These are phyloP conservation scores for Gouania willdenowi DNA, from an alignment of 2,797 vertebrate genomes.

Conservation along the genomic window DNA sequence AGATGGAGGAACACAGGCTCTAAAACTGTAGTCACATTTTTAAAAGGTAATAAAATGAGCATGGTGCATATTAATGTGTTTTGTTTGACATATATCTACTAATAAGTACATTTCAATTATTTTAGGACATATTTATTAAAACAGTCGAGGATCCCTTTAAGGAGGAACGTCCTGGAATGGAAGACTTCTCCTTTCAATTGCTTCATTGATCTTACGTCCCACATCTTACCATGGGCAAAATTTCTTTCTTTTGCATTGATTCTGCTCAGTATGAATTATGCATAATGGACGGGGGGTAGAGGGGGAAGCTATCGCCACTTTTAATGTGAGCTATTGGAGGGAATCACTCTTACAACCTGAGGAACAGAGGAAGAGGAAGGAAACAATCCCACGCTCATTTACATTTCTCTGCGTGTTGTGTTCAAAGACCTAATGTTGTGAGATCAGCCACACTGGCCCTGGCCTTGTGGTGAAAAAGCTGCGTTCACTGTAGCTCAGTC, in stretches of 20 bases:
- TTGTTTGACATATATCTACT: too few species aligned
- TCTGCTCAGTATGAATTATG: slow-evolving; percentile 37
- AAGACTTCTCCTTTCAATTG: slow-evolving; percentile 38
- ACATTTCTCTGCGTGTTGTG: too few species aligned
- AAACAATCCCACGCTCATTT: too few species aligned
- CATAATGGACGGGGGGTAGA: slow-evolving; percentile 45
- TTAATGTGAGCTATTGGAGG: slow-evolving; percentile 31
- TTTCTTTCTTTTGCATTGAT: slow-evolving; percentile 24
- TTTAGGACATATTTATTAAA: too few species aligned
- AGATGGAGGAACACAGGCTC: too few species aligned
- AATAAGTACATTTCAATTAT: too few species aligned
- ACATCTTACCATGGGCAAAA: slow-evolving; percentile 32
- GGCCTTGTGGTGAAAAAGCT: slow-evolving; percentile 24
- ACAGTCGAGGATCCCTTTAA: too few species aligned
- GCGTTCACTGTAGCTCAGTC: slow-evolving; percentile 10
- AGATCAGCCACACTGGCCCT: slow-evolving; percentile 25
- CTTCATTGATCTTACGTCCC: slow-evolving; percentile 55
- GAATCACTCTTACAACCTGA: neutral
- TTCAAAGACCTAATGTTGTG: slow-evolving; percentile 17
- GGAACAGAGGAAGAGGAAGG: too few species aligned
- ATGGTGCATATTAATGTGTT: too few species aligned
- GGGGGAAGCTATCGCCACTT: slow-evolving; percentile 47
- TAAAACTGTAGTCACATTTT: too few species aligned
- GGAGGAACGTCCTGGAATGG: slow-evolving; percentile 41
- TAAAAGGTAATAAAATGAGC: too few species aligned